Percentiles rank a stretch among this genome's conserved stretches.
Conservation (phyloP, 30 jellyfish, hydroid and myxozoan genomes). For the Nemopilema nomurai region DNA sequence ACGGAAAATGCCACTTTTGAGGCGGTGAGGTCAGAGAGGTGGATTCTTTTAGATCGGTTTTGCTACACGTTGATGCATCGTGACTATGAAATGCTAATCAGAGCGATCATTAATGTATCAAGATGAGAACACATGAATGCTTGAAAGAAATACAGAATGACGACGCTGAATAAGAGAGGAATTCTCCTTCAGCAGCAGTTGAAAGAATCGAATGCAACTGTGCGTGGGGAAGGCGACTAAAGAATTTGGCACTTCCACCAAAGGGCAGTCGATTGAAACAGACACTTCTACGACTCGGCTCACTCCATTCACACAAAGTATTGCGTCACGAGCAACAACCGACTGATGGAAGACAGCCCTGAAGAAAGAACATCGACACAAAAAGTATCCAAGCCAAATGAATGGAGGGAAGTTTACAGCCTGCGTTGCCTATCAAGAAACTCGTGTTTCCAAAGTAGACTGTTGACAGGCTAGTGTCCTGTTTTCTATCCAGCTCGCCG, state of each 20-base stretch:
- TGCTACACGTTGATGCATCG: background rate
- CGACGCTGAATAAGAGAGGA: background rate
- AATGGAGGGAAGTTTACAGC: no score
- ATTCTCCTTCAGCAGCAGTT: background rate
- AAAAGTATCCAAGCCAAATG: no score
- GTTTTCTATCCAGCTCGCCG: no score
- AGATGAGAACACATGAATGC: background rate
- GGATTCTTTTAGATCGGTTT: background rate
- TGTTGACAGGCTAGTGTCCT: no score
- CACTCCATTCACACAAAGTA: background rate
- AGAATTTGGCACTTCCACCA: background rate
- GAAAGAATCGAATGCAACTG: background rate
- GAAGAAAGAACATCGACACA: no score
- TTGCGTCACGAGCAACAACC: background rate
- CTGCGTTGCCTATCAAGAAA: no score
- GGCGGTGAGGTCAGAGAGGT: background rate
- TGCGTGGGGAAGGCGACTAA: background rate
- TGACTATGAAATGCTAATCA: background rate
- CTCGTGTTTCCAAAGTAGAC: no score
- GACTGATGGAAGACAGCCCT: no score
- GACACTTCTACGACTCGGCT: background rate
- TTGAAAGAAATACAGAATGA: background rate
- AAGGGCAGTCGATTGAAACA: background rate
- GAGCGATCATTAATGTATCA: background rate
- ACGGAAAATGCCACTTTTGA: background rate